Evolutionary conservation across 1,140 invertebrate species (phyloP).

Genomic region (Vanessa atalanta): DNA sequence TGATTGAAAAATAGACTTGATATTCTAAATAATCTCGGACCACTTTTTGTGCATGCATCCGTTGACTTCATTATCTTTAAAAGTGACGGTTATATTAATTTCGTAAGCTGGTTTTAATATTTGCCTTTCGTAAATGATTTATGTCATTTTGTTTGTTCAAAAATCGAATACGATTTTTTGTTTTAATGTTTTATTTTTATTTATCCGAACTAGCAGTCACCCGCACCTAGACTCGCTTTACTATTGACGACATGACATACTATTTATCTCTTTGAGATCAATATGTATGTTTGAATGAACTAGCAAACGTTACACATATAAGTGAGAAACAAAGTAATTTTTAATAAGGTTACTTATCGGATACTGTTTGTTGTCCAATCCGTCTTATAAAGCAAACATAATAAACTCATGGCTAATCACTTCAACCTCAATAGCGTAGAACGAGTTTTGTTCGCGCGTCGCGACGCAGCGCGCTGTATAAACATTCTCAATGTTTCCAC

Average conservation of each 20-base stretch:
- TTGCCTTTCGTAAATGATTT: neutral
- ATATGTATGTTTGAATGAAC: no score
- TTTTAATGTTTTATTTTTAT: no score
- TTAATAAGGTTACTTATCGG: neutral
- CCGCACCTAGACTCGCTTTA: no score
- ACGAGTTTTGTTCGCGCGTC: slow-evolving; percentile 6
- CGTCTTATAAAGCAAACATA: slow-evolving; percentile 18
- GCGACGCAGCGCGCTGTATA: neutral
- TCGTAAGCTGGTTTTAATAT: neutral
- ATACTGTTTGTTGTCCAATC: slow-evolving; percentile 7
- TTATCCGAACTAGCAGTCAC: no score
- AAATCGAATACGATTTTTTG: no score
- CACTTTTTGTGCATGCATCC: slow-evolving; percentile 1
- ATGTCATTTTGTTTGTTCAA: neutral
- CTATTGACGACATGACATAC: no score
- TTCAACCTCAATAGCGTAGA: slow-evolving; percentile 11
- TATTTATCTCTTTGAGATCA: no score
- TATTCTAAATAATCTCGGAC: neutral
- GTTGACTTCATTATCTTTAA: neutral
- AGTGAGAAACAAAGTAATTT: neutral
- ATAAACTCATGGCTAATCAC: slow-evolving; percentile 18
- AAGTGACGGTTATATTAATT: neutral
- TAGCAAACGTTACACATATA: neutral
- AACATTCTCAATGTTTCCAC: neutral
- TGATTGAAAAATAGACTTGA: neutral